Evolutionary conservation across 2,888 invertebrate genomes (phyloP), one percentile per base, ranked within the genome.

Genomic region (Drosophila colorata): DNA sequence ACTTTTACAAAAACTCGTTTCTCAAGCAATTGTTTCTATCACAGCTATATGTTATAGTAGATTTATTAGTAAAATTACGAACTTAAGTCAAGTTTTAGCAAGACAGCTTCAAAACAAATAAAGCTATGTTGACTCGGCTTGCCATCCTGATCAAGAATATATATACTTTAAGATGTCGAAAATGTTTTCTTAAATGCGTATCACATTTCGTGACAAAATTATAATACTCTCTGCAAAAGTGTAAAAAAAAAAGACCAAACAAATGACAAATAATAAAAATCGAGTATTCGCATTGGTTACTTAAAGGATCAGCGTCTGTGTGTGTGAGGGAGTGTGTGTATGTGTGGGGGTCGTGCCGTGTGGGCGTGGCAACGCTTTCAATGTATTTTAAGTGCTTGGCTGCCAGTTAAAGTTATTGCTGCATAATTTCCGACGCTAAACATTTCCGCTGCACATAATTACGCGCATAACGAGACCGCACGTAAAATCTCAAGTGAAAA

Each of bases 211-310:
- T 33, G 2, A 13, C 1, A 33, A 33, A 4, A 4, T 33, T 13
- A 13, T 13, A 33, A 33, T 13, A 13, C 13, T 33, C 33, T 33
- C 1, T 33, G 13, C 13, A 33, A 33, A 13, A 4, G 33, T 33
- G 6, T 33, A 23, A 9, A 33, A 33, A 47, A 61, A 52, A 48
- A 7, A 33, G n/a, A 53, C 46, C 46, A 79, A 63, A 63, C 75
- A 71, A 86, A 88, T 79, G 88, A 79, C 87, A 77, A 88, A 82
- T 86, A 70, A 86, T 84, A 84, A 84, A 84, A 84, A 88, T 88
- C 82, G 80, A 88, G 80, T 72, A 74, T 88, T 78, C 85, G 85
- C 71, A 80, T 70, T 86, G 86, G 72, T 79, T 82, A 64, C 83
- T 88, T 77, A 82, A 78, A 68, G 82, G 81, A 81, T 82, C 87